Conservation (phyloP, 1,140 invertebrate genomes). For the Bemisia tabaci region DNA sequence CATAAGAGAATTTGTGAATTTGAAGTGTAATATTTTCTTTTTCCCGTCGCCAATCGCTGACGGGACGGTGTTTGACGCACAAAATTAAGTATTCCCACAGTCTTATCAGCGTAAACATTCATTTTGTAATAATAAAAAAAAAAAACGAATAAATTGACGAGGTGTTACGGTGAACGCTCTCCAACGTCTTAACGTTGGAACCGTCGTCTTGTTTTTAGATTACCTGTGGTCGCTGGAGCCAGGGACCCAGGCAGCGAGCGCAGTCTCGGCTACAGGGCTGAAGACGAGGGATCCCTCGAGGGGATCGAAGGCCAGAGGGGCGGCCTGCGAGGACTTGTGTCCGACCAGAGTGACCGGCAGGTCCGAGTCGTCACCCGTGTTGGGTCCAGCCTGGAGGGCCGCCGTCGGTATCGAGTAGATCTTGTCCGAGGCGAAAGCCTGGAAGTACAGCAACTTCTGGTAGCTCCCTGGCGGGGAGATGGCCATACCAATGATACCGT, state of each 20-base stretch:
- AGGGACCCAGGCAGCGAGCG: slow-evolving; percentile 60
- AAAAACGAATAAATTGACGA: no score
- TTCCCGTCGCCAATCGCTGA: no score
- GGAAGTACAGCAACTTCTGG: slow-evolving; percentile 48
- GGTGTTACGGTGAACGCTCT: no score
- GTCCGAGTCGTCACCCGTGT: slow-evolving; percentile 41
- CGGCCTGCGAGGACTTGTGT: slow-evolving; percentile 64
- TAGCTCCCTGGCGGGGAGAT: slow-evolving; percentile 42
- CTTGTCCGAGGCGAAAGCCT: slow-evolving; percentile 66
- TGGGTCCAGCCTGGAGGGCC: slow-evolving; percentile 50
- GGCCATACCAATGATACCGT: slow-evolving; percentile 62
- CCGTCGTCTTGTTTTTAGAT: no score
- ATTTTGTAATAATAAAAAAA: no score
- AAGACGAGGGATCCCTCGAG: slow-evolving; percentile 54
- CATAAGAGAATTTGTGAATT: no score
- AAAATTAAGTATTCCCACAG: no score
- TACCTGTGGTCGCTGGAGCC: slow-evolving; percentile 47
- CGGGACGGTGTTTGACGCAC: no score
- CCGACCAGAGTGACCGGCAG: slow-evolving; percentile 59
- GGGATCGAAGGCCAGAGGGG: slow-evolving; percentile 51
- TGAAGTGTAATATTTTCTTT: no score
- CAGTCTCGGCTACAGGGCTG: slow-evolving; percentile 58
- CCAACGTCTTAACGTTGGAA: no score
- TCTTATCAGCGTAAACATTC: no score
- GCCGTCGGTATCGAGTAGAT: slow-evolving; percentile 59